Evolutionary conservation across 2,797 vertebrate species (phyloP).

Genomic region (Neoniphon sammara): DNA sequence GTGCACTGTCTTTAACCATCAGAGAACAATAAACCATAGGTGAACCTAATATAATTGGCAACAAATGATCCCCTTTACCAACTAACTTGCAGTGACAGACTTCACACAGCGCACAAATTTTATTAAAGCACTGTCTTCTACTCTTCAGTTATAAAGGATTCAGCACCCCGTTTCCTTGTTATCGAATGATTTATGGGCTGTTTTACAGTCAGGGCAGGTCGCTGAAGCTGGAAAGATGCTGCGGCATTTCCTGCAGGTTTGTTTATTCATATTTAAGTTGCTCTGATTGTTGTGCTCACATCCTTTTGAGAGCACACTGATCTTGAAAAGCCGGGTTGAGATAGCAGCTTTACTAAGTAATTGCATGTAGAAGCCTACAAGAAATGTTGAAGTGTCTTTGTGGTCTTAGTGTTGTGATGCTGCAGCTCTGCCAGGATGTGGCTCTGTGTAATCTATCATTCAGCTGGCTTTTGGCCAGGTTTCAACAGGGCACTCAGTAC

Average conservation of each 20-base stretch:
- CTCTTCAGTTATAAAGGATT: neutral
- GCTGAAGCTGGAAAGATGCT: neutral
- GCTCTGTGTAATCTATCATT: conserved; percentile 71
- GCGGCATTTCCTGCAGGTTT: conserved; percentile 17
- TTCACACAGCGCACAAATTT: neutral
- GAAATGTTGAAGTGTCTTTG: conserved; percentile 29
- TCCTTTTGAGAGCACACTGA: neutral
- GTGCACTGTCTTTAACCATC: conserved; percentile 8
- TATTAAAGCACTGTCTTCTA: neutral
- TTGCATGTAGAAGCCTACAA: conserved; percentile 14
- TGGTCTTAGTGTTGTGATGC: conserved; percentile 38
- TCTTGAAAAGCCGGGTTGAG: conserved; percentile 32
- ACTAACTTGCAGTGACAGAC: conserved; percentile 7
- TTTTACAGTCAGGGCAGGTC: conserved; percentile 46
- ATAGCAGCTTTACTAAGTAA: conserved; percentile 42
- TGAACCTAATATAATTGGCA: conserved; percentile 4
- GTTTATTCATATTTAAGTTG: neutral
- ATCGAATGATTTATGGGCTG: conserved; percentile 28
- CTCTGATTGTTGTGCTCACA: neutral
- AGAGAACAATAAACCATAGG: conserved; percentile 1
- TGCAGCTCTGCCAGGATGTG: conserved; percentile 52
- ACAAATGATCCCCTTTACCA: neutral
- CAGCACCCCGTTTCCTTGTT: conserved; percentile 4
- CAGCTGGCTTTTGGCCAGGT: conserved; percentile 57
- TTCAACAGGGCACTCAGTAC: conserved; percentile 34